Conservation (phyloP, 2,888 invertebrate genomes). For the Exocentrus adspersus region DNA sequence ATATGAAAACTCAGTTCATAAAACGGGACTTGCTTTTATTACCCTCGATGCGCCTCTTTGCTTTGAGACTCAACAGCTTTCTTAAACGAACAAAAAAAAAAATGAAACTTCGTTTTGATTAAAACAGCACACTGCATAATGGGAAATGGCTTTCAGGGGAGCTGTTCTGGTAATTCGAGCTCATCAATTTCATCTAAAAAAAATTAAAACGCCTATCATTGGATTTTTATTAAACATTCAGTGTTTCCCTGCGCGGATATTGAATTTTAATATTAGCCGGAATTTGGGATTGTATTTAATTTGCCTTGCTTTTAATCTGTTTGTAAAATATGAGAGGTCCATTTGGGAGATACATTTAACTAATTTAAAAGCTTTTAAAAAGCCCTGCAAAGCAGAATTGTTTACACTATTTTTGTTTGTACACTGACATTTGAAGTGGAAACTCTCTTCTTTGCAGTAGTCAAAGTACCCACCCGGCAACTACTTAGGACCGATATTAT, state of each 20-base stretch:
- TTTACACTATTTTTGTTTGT: constrained; percentile 22
- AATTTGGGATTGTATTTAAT: constrained; percentile 26
- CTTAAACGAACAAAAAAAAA: constrained; percentile 13
- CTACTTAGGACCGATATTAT: no score
- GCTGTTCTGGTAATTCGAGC: constrained; percentile 22
- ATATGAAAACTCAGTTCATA: not conserved
- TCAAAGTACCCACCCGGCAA: no score
- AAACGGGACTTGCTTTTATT: not conserved
- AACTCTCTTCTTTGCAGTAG: not conserved
- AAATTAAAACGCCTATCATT: constrained; percentile 15
- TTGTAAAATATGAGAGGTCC: constrained; percentile 27
- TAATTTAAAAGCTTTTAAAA: constrained; percentile 29
- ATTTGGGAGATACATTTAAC: constrained; percentile 24
- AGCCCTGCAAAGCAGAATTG: constrained; percentile 4
- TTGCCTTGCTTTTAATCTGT: constrained; percentile 26
- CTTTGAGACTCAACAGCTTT: constrained; percentile 1
- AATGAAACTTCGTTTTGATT: constrained; percentile 18
- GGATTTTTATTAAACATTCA: constrained; percentile 26
- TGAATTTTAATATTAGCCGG: constrained; percentile 27
- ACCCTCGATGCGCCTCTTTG: not conserved
- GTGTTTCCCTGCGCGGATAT: constrained; percentile 21
- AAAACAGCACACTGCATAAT: constrained; percentile 19
- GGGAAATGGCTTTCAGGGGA: constrained; percentile 18
- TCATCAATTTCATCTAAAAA: constrained; percentile 24
- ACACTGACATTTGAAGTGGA: not conserved